Evolutionary conservation across 2,113 vertebrate genomes (phyloP).

Genomic region (Cyprinodon variegatus): DNA sequence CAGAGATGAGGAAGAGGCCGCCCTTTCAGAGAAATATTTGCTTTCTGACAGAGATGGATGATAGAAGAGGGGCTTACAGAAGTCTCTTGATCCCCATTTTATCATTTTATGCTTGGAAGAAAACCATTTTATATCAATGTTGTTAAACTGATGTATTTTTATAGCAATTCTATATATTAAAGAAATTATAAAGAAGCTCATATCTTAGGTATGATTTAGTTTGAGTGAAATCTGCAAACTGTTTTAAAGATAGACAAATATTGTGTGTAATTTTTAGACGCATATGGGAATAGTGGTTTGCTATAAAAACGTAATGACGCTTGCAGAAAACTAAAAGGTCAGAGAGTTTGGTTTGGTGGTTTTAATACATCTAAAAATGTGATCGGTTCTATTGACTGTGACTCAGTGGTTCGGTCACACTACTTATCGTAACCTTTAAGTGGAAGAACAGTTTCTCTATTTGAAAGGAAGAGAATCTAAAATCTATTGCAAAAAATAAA

Average conservation of each 20-base stretch:
- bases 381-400: too few species aligned
- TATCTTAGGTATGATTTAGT: neutral
- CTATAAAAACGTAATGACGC: neutral
- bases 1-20: neutral
- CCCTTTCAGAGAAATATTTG: slow-evolving; percentile 3
- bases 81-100: neutral
- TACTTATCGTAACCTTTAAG: neutral
- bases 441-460: neutral
- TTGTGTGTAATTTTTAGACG: neutral
- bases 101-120: neutral
- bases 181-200: neutral
- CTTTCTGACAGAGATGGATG: neutral
- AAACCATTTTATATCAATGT: neutral
- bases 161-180: neutral
- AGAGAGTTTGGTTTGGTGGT: too few species aligned
- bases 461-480: neutral
- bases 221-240: neutral
- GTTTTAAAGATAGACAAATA: neutral
- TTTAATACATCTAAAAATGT: neutral
- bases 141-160: neutral
- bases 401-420: neutral
- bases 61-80: neutral
- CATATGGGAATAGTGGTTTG: neutral
- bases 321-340: too few species aligned
- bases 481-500: neutral